A percentile compares a stretch with the other conserved stretches of the same genome.
Evolutionary conservation across 2,113 vertebrate species (phyloP).

Genomic region (Sphyrna mokarran): DNA sequence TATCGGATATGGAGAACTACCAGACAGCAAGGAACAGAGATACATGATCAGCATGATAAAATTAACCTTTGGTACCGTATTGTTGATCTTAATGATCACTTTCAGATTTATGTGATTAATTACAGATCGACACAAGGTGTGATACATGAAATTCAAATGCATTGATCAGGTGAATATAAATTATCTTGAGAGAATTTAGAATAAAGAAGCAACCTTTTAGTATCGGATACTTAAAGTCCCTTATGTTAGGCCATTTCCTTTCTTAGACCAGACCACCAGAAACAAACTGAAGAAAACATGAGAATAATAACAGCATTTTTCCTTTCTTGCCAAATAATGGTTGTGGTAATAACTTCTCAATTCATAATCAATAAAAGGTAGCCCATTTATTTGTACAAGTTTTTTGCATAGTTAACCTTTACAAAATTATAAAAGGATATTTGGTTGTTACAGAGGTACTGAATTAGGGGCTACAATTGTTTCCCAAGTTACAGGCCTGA

Average conservation of each 20-base stretch:
- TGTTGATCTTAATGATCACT: not conserved
- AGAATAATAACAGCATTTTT: not conserved
- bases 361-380: not conserved
- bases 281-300: not conserved
- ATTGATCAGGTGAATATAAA: not conserved
- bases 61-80: not conserved
- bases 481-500: not conserved
- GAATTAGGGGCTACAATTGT: not conserved
- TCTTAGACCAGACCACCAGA: not conserved
- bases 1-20: not conserved
- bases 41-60: not conserved
- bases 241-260: not conserved
- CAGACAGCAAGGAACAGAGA: not conserved
- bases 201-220: not conserved
- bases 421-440: not conserved
- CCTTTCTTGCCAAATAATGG: not conserved
- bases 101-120: not conserved
- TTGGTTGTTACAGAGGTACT: not conserved
- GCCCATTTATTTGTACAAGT: not conserved
- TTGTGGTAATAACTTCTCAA: not conserved
- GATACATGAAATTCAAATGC: not conserved
- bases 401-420: not conserved
- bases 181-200: not conserved
- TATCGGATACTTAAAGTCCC: not conserved
- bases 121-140: not conserved